A percentile compares a stretch with the other conserved stretches of the same genome.
These are phyloP conservation scores for Pseudobourletiella spinata DNA, from an alignment of 1,140 invertebrate genomes.

Conservation along the genomic window DNA sequence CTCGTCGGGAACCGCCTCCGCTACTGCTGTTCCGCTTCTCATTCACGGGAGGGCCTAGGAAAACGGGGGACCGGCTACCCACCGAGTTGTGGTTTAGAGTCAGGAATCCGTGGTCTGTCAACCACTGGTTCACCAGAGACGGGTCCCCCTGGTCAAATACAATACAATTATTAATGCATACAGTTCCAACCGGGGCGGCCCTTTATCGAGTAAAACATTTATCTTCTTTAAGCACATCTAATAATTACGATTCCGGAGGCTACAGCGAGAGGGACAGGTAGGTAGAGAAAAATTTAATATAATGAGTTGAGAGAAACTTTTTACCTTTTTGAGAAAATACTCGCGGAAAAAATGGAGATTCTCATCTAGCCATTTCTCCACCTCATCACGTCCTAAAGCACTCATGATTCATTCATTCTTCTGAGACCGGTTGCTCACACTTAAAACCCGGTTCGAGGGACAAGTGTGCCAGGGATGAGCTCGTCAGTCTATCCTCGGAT, in stretches of 20 bases:
- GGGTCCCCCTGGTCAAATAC: constrained; percentile 45
- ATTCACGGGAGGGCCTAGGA: constrained; percentile 24
- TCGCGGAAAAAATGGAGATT: constrained; percentile 29
- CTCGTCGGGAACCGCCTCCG: constrained; percentile 15
- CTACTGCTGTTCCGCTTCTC: constrained; percentile 12
- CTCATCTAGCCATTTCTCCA: constrained; percentile 32
- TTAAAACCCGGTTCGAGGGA: no score
- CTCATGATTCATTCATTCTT: constrained; percentile 15
- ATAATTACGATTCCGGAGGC: not conserved
- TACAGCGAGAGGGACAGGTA: not conserved
- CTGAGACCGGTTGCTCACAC: no score
- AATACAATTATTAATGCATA: no score
- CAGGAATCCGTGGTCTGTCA: constrained; percentile 44
- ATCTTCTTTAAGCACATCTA: not conserved
- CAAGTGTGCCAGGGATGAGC: no score
- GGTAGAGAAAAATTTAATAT: not conserved
- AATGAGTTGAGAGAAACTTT: not conserved
- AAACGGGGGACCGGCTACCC: constrained; percentile 18
- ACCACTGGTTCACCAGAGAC: constrained; percentile 46
- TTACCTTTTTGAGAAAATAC: constrained; percentile 33
- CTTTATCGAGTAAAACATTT: no score
- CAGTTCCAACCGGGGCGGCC: no score
- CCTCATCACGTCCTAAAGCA: constrained; percentile 20
- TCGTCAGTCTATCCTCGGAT: no score
- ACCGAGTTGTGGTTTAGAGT: constrained; percentile 39